These are phyloP conservation scores for Pentalonia nigronervosa DNA, from an alignment of 1,140 invertebrate species.

Conservation along the genomic window DNA sequence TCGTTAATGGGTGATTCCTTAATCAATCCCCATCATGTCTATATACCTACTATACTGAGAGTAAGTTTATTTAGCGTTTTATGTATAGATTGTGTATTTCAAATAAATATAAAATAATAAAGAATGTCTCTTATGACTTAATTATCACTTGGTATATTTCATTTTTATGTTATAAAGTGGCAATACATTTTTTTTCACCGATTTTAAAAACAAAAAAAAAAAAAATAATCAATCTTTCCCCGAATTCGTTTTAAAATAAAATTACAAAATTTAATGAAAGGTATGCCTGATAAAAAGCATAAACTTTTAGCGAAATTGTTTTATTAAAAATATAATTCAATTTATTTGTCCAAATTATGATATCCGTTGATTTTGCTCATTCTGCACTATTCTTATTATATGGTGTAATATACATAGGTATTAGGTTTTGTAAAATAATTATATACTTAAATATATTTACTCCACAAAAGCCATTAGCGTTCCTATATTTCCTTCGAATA, in stretches of 20 bases:
- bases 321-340: background rate
- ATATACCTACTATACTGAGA: background rate
- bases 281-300: background rate
- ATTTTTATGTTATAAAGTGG: background rate
- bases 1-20: background rate
- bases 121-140: background rate
- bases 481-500: background rate
- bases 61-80: background rate
- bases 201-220: background rate
- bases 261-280: constrained; percentile 1
- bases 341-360: background rate
- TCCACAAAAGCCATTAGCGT: background rate
- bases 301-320: background rate
- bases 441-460: background rate
- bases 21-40: background rate
- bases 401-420: background rate
- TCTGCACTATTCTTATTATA: background rate
- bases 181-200: background rate
- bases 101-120: too few species aligned
- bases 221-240: background rate
- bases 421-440: background rate
- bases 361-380: background rate
- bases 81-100: too few species aligned
- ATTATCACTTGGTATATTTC: background rate
- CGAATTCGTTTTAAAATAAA: background rate